Evolutionary conservation across 2,888 invertebrate species (phyloP).

Genomic region (Cataglyphis cursor): DNA sequence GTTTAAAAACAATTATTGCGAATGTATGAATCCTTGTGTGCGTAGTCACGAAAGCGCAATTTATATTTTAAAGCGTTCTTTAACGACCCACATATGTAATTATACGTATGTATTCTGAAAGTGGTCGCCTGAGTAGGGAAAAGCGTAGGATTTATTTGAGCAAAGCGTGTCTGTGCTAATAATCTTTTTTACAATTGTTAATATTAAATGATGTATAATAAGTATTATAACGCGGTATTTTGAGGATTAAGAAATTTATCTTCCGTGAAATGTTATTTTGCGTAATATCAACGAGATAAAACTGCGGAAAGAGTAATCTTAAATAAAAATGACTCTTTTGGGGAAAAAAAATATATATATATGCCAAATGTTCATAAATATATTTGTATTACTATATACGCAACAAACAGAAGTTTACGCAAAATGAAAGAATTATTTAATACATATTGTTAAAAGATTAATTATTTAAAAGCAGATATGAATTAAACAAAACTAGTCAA

Average conservation of each 20-base stretch:
- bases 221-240: neutral
- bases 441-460: neutral
- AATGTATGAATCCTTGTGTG: neutral
- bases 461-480: neutral
- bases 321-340: too few species aligned
- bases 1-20: conserved; percentile 34
- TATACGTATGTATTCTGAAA: neutral
- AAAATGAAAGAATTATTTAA: neutral
- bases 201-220: conserved; percentile 5
- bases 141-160: neutral
- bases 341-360: too few species aligned
- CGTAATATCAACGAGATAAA: neutral
- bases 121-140: neutral
- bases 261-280: neutral
- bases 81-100: neutral
- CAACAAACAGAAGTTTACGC: neutral
- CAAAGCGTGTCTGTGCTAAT: neutral
- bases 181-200: conserved; percentile 3
- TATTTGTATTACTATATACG: neutral
- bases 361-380: too few species aligned
- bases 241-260: neutral
- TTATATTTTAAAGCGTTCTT: conserved; percentile 21
- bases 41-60: conserved; percentile 13
- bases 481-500: neutral
- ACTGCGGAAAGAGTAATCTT: too few species aligned